phyloP scores from a whole-genome alignment of 2,797 vertebrate species.

The Myotis planiceps region DNA sequence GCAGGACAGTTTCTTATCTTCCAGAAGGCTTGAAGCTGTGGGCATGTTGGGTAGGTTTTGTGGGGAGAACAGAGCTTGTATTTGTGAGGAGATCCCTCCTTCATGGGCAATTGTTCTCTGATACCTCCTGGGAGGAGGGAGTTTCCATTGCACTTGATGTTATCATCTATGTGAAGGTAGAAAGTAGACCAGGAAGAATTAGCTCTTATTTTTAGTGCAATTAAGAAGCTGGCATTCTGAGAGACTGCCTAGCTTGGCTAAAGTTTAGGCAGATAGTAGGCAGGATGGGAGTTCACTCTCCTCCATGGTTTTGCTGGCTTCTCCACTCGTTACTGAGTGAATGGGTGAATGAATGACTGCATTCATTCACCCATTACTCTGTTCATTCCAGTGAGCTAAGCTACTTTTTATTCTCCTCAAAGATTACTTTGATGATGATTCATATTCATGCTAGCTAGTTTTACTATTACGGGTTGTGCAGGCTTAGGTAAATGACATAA shows the following conservation, averaged over 20 bases:
- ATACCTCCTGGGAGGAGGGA: background rate
- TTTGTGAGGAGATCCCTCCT: slow-evolving; percentile 14
- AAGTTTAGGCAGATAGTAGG: background rate
- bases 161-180: slow-evolving; percentile 20
- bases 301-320: background rate
- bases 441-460: background rate
- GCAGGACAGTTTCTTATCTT: background rate
- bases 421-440: background rate
- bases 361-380: no score
- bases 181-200: slow-evolving; percentile 45
- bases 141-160: slow-evolving; percentile 46
- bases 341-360: background rate
- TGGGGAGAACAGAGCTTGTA: slow-evolving; percentile 14
- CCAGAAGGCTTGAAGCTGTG: background rate
- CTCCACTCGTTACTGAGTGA: background rate
- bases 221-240: background rate
- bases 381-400: background rate
- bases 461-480: background rate
- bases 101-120: background rate
- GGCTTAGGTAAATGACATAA: background rate
- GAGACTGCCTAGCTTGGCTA: background rate
- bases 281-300: background rate
- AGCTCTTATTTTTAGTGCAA: background rate
- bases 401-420: background rate
- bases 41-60: background rate